A percentile compares a stretch with the other conserved stretches of the same genome.
These are phyloP conservation scores for Heliopora coerulea DNA, from an alignment of 92 coral and sea anemone genomes.

Conservation along the genomic window DNA sequence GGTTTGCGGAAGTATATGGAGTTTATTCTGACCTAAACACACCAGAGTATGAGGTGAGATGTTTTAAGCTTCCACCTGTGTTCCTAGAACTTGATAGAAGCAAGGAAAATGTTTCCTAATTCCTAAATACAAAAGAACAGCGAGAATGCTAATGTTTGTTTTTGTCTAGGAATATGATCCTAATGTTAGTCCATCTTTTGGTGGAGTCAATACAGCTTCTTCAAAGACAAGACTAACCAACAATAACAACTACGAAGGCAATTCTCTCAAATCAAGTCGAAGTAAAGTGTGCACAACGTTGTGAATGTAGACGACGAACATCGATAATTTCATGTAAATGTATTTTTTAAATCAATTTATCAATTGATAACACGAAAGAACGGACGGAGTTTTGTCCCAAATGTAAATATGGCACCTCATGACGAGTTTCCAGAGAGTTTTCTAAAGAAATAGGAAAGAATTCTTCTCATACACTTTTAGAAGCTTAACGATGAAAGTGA, in stretches of 20 bases:
- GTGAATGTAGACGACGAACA: not conserved
- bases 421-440: no score
- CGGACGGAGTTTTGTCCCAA: no score
- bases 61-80: not conserved
- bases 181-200: not conserved
- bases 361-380: no score
- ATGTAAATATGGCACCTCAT: no score
- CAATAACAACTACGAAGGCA: not conserved
- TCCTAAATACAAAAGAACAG: not conserved
- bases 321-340: no score
- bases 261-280: not conserved
- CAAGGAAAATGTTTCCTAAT: not conserved
- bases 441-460: no score
- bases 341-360: no score
- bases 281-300: slow-evolving; percentile 32
- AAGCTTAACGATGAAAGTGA: no score
- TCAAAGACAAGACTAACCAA: not conserved
- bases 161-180: slow-evolving; percentile 32
- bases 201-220: not conserved
- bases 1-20: slow-evolving; percentile 14
- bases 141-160: not conserved
- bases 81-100: not conserved
- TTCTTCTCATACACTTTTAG: no score
- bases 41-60: slow-evolving; percentile 21
- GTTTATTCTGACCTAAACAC: not conserved